A percentile compares a stretch with the other conserved stretches of the same genome.
phyloP scores from a whole-genome alignment of 2,113 vertebrate genomes.

The Xiphorhynchus elegans region DNA sequence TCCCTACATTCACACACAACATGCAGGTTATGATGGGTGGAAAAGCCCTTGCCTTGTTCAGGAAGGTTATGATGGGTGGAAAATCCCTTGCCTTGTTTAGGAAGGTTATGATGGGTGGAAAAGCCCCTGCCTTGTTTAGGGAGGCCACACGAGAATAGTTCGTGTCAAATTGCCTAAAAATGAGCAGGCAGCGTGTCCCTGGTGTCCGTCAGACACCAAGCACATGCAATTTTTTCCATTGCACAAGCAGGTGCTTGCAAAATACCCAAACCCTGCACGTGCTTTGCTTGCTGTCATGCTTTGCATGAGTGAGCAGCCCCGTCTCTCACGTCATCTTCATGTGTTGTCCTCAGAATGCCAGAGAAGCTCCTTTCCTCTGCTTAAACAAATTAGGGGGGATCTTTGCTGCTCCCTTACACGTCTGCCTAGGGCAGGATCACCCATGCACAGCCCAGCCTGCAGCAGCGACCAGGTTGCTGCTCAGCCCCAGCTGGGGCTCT shows the following conservation, averaged over 20 bases:
- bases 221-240: conserved; percentile 14
- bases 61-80: not conserved
- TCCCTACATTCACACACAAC: not conserved
- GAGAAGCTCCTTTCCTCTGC: not conserved
- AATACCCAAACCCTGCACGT: not conserved
- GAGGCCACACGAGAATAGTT: not conserved
- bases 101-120: not conserved
- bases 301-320: not conserved
- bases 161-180: not conserved
- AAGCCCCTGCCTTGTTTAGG: not conserved
- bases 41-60: not conserved
- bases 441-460: not conserved
- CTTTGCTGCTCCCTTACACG: not conserved
- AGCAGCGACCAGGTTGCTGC: not conserved
- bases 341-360: not conserved
- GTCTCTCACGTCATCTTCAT: not conserved
- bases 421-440: not conserved
- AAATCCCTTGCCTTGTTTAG: not conserved
- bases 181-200: not conserved
- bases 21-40: rapidly evolving
- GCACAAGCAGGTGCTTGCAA: conserved; percentile 51
- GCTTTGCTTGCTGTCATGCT: not conserved
- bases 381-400: not conserved
- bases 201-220: not conserved
- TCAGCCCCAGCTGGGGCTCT: not conserved